Percentiles rank a stretch among this genome's conserved stretches.
phyloP scores from a whole-genome alignment of 2,113 vertebrate genomes.

The Bufo bufo region DNA sequence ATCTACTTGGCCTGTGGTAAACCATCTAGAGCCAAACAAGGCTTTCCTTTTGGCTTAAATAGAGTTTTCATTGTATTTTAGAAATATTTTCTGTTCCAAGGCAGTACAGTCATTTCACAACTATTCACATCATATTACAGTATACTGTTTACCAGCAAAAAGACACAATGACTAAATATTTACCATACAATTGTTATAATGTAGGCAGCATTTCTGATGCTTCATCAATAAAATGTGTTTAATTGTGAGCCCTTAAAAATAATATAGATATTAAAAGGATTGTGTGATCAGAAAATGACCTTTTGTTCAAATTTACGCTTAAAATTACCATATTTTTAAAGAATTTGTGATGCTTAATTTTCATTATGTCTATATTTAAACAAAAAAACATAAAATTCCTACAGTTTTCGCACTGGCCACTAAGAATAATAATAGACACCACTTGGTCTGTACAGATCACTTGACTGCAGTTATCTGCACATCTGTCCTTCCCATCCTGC shows the following conservation, averaged over 20 bases:
- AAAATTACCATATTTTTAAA: too few relatives aligned
- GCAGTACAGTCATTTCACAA: background rate
- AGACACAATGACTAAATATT: background rate
- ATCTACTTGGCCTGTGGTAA: constrained; percentile 7
- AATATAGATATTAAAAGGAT: background rate
- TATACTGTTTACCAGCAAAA: background rate
- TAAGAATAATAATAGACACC: too few relatives aligned
- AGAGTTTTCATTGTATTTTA: background rate
- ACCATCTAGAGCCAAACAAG: constrained; percentile 29
- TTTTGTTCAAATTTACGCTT: too few relatives aligned
- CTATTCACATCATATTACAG: background rate
- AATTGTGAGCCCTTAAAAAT: background rate
- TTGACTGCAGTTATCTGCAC: too few relatives aligned
- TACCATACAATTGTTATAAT: background rate
- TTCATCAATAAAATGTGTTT: background rate
- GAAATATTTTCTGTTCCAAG: background rate
- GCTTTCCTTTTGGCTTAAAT: constrained; percentile 31
- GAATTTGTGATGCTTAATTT: too few relatives aligned
- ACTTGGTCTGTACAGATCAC: too few relatives aligned
- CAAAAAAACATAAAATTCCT: too few relatives aligned
- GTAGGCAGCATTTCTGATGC: background rate
- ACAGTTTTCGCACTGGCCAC: too few relatives aligned
- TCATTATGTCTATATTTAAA: too few relatives aligned
- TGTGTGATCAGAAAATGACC: too few relatives aligned
- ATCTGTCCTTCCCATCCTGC: too few relatives aligned